These are phyloP conservation scores for Melopsittacus undulatus DNA, from an alignment of 2,797 vertebrate species.

Conservation along the genomic window DNA sequence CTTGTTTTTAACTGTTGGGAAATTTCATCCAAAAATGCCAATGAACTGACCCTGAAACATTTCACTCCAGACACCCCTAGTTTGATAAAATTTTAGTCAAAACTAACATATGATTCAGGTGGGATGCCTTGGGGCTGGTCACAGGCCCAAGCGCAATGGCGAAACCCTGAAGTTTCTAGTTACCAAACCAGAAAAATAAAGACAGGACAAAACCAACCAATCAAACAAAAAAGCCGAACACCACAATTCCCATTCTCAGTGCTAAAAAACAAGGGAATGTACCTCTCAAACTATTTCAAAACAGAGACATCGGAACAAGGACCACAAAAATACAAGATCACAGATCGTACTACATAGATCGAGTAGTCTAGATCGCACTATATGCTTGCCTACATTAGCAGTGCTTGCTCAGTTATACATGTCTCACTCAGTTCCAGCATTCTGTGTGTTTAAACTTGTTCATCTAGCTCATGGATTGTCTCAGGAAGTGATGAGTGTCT, in stretches of 20 bases:
- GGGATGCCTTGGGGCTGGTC: not conserved
- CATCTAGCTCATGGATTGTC: not conserved
- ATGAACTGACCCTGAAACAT: not conserved
- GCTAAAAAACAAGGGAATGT: not conserved
- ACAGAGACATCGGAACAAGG: not conserved
- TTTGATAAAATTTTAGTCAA: not conserved
- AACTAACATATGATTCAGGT: not conserved
- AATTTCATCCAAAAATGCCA: not conserved
- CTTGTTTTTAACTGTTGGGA: not conserved
- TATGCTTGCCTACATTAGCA: rapidly evolving
- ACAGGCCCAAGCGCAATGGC: not conserved
- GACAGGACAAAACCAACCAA: not conserved
- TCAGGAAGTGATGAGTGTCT: not conserved
- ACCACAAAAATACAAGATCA: not conserved
- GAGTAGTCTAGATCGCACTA: not conserved
- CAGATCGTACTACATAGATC: too few species aligned
- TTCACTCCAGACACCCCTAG: not conserved
- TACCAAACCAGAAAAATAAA: not conserved
- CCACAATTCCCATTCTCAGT: not conserved
- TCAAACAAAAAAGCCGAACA: not conserved
- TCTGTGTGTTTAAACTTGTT: not conserved
- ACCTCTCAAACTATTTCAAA: not conserved
- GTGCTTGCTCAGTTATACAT: not conserved
- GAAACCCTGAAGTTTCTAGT: not conserved
- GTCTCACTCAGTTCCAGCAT: not conserved